These are phyloP conservation scores for Varroa destructor DNA, from an alignment of 1,140 invertebrate species.

Conservation along the genomic window DNA sequence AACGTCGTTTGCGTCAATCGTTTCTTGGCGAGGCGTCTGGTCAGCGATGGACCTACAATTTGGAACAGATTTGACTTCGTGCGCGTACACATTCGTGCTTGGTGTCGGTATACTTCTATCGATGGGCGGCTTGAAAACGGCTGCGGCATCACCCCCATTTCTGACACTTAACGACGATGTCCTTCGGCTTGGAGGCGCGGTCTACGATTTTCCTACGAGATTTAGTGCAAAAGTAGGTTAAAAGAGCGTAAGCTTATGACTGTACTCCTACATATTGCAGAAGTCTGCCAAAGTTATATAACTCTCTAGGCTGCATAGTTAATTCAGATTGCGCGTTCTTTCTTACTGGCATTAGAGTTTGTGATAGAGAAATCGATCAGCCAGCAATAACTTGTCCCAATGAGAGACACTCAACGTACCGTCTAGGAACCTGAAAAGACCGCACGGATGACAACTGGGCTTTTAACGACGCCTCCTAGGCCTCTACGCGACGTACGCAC, in stretches of 20 bases:
- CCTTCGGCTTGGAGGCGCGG: not conserved
- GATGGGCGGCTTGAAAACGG: not conserved
- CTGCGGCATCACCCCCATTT: constrained; percentile 3
- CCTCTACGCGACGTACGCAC: too few relatives aligned
- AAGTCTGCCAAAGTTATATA: too few relatives aligned
- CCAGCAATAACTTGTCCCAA: too few relatives aligned
- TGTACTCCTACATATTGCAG: too few relatives aligned
- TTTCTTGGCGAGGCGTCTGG: constrained; percentile 8
- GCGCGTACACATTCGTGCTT: not conserved
- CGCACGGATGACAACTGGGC: too few relatives aligned
- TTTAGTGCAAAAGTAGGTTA: not conserved
- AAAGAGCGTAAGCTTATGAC: not conserved
- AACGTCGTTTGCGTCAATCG: not conserved
- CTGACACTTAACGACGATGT: not conserved
- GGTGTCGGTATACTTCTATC: not conserved
- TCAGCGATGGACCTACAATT: not conserved
- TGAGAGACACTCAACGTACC: too few relatives aligned
- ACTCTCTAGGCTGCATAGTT: too few relatives aligned
- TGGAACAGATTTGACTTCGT: not conserved
- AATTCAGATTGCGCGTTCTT: too few relatives aligned
- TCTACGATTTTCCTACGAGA: constrained; percentile 21
- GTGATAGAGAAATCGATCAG: too few relatives aligned
- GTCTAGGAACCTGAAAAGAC: too few relatives aligned
- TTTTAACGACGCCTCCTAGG: too few relatives aligned
- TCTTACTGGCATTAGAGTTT: too few relatives aligned